phyloP scores from a whole-genome alignment of 2,797 vertebrate genomes.

The Triplophysa yarkandensis region DNA sequence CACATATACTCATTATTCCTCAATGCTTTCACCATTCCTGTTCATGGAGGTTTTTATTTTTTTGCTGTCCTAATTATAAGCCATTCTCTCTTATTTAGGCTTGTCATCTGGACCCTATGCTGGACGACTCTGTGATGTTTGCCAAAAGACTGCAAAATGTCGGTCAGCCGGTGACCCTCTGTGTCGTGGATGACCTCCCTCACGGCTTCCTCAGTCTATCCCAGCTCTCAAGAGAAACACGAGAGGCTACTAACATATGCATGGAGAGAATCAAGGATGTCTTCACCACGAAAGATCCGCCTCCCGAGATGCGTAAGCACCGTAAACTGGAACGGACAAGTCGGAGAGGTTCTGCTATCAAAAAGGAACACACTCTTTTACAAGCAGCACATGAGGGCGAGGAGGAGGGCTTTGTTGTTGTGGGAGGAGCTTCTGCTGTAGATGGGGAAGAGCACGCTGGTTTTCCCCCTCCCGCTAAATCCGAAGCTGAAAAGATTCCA shows the following conservation, averaged over 20 bases:
- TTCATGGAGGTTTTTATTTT: not conserved
- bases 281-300: slow-evolving; percentile 66
- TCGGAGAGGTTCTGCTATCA: slow-evolving; percentile 45
- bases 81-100: slow-evolving; percentile 71
- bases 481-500: slow-evolving; percentile 64
- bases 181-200: slow-evolving; percentile 88
- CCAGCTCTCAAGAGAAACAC: slow-evolving; percentile 83
- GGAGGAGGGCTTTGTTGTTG: slow-evolving; percentile 48
- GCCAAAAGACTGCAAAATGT: slow-evolving; percentile 82
- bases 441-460: slow-evolving; percentile 57
- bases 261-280: slow-evolving; percentile 80
- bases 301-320: slow-evolving; percentile 74
- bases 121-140: slow-evolving; percentile 93
- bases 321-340: slow-evolving; percentile 80
- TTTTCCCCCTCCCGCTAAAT: slow-evolving; percentile 64
- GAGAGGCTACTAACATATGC: slow-evolving; percentile 81
- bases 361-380: slow-evolving; percentile 56
- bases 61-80: not conserved
- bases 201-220: slow-evolving; percentile 92
- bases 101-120: slow-evolving; percentile 89
- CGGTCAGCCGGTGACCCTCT: slow-evolving; percentile 81
- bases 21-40: not conserved
- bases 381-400: slow-evolving; percentile 48
- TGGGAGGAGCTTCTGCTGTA: slow-evolving; percentile 50
- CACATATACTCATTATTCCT: not conserved